Conservation (phyloP, 2,797 vertebrate genomes). For the Acestrorhynchus altus region DNA sequence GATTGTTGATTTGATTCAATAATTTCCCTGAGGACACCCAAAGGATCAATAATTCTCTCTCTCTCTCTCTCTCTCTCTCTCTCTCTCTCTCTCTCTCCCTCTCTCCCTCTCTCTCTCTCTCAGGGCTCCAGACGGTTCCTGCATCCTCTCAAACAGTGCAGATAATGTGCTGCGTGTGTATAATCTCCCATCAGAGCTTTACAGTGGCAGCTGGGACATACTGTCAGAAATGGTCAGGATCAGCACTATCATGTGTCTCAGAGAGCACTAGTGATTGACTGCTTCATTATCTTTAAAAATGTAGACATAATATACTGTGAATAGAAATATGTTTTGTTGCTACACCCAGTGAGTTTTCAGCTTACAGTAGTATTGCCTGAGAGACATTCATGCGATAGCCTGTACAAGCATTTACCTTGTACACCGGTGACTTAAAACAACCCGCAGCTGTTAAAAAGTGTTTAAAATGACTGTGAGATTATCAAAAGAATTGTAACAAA, state of each 20-base stretch:
- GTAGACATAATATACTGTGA: background rate
- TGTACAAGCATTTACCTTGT: too few species aligned
- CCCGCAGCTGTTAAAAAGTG: too few species aligned
- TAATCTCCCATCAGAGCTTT: constrained; percentile 88
- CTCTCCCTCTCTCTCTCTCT: background rate
- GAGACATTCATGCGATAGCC: too few species aligned
- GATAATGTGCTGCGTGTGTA: constrained; percentile 90
- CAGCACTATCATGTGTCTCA: background rate
- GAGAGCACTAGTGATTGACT: background rate
- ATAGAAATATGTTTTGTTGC: background rate
- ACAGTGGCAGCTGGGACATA: constrained; percentile 79
- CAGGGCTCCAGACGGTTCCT: constrained; percentile 91
- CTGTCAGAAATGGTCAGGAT: constrained; percentile 87
- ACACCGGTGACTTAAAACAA: too few species aligned
- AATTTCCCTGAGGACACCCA: too few species aligned
- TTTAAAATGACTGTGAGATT: too few species aligned
- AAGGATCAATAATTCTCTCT: background rate
- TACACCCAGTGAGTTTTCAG: too few species aligned
- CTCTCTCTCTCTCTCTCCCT: background rate
- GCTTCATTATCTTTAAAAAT: constrained; percentile 5
- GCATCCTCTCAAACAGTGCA: constrained; percentile 89
- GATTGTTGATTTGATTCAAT: too few species aligned
- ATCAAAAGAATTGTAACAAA: too few species aligned
- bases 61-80: background rate
- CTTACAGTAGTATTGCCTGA: too few species aligned